Conservation (phyloP, 2,888 invertebrate genomes). For the Himalopsyche tibetana region DNA sequence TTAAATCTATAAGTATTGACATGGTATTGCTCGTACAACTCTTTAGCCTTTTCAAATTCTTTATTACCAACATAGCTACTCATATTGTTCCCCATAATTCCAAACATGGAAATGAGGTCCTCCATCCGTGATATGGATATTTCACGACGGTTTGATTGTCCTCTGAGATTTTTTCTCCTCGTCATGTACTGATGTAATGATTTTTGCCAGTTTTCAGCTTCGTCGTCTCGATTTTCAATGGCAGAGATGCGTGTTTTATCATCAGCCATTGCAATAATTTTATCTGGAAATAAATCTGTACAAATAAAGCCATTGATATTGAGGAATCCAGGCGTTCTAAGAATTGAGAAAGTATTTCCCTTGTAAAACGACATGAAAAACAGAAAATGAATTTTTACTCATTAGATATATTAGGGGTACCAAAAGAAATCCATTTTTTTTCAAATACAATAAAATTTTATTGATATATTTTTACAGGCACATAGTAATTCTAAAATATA, state of each 20-base stretch:
- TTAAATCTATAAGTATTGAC: background rate
- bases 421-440: no score
- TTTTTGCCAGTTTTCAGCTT: slow-evolving; percentile 14
- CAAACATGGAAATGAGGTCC: background rate
- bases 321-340: no score
- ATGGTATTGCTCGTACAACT: background rate
- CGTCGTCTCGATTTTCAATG: background rate
- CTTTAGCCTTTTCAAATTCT: background rate
- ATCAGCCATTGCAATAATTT: slow-evolving; percentile 4
- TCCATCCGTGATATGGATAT: background rate
- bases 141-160: background rate
- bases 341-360: no score
- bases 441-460: no score
- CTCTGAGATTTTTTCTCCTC: background rate
- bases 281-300: background rate
- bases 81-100: slow-evolving; percentile 9
- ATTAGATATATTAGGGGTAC: no score
- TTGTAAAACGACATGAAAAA: no score
- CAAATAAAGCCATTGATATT: no score
- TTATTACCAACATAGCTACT: background rate
- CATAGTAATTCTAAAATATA: no score
- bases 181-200: slow-evolving; percentile 16
- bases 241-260: background rate
- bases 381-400: no score
- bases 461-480: no score